These are phyloP conservation scores for Brachionus angularis DNA, from an alignment of 1,140 invertebrate genomes.

Conservation along the genomic window DNA sequence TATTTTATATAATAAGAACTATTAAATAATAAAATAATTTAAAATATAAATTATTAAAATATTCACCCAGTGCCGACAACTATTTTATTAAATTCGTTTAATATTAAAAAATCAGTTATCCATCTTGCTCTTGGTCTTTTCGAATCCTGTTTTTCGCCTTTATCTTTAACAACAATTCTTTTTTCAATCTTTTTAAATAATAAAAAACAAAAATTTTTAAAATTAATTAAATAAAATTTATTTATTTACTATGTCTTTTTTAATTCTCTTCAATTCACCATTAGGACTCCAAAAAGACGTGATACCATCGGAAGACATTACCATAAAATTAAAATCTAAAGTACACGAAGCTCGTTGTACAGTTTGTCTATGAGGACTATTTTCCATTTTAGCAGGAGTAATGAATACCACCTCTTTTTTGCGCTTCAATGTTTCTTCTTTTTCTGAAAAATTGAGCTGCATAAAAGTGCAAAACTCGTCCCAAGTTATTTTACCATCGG, in stretches of 20 bases:
- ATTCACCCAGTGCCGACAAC: conserved; percentile 57
- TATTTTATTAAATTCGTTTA: conserved; percentile 57
- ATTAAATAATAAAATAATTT: background rate
- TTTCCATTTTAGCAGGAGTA: conserved; percentile 54
- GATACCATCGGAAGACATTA: conserved; percentile 56
- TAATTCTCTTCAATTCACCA: conserved; percentile 52
- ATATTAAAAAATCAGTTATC: conserved; percentile 58
- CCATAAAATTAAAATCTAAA: conserved; percentile 53
- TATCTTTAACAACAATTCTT: conserved; percentile 15
- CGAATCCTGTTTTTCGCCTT: conserved; percentile 17
- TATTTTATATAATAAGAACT: background rate
- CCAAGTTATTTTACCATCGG: conserved; percentile 55
- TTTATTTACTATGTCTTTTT: conserved; percentile 51
- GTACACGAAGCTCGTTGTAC: conserved; percentile 53
- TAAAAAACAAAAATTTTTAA: background rate
- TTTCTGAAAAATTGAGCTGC: conserved; percentile 57
- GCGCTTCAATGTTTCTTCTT: conserved; percentile 51
- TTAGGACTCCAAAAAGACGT: conserved; percentile 55
- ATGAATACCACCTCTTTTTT: conserved; percentile 54
- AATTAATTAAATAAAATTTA: background rate
- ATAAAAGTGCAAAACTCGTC: conserved; percentile 60
- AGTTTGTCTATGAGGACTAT: conserved; percentile 53
- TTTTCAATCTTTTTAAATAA: background rate
- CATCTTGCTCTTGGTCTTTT: conserved; percentile 52
- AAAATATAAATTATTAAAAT: too few species aligned